Evolutionary conservation across 2,797 vertebrate species (phyloP).

Genomic region (Pseudomugil tenellus): DNA sequence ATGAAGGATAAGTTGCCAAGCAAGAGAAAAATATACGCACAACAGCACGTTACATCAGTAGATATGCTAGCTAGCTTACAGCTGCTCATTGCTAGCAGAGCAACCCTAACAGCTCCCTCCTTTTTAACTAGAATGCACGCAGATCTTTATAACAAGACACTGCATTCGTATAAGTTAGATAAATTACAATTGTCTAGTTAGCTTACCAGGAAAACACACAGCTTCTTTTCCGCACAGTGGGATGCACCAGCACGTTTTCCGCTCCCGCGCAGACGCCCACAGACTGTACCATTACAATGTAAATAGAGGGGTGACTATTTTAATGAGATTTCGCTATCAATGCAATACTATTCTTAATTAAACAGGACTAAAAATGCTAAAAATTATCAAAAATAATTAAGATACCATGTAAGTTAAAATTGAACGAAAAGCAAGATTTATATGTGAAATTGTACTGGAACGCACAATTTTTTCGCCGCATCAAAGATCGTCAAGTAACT

Average conservation of each 20-base stretch:
- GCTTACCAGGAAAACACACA: constrained; percentile 27
- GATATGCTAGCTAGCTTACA: constrained; percentile 19
- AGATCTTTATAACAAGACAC: fast-evolving
- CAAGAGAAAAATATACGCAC: not conserved
- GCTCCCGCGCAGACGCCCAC: constrained; percentile 78
- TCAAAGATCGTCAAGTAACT: constrained; percentile 38
- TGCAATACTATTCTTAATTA: not conserved
- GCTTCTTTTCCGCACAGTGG: constrained; percentile 41
- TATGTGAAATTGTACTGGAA: not conserved
- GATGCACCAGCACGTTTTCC: constrained; percentile 71
- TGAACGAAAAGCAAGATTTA: fast-evolving
- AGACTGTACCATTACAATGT: constrained; percentile 65
- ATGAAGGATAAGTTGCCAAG: not conserved
- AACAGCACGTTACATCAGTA: constrained; percentile 15
- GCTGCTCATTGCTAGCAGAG: not conserved
- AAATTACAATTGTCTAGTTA: not conserved
- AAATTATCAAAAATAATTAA: fast-evolving
- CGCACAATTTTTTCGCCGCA: not conserved
- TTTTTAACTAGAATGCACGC: not conserved
- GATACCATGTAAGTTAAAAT: not conserved
- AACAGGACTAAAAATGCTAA: fast-evolving
- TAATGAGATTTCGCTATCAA: not conserved
- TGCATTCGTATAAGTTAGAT: not conserved
- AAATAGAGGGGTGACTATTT: constrained; percentile 18
- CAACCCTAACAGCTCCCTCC: not conserved